phyloP scores from a whole-genome alignment of 1,140 invertebrate genomes.

The Brachionus paranguensis region DNA sequence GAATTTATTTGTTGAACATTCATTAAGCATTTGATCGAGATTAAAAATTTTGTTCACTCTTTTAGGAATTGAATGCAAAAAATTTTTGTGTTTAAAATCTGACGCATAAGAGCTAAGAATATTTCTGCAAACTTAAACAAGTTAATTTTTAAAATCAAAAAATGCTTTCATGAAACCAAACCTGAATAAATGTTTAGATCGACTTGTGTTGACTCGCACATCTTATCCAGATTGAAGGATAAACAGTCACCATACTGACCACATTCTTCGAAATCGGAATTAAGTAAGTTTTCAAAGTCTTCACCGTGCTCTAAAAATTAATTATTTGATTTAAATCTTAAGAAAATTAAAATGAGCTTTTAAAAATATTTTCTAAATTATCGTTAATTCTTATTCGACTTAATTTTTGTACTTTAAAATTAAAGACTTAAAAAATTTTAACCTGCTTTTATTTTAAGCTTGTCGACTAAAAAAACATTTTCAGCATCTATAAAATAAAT shows the following conservation, averaged over 20 bases:
- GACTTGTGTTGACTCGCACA: not conserved
- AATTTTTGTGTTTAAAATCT: not conserved
- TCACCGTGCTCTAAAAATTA: not conserved
- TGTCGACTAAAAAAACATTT: slow-evolving; percentile 8
- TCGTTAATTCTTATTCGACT: too few species aligned
- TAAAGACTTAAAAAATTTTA: not conserved
- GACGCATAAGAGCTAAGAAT: slow-evolving; percentile 21
- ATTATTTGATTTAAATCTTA: too few species aligned
- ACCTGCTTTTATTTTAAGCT: not conserved
- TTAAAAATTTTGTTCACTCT: not conserved
- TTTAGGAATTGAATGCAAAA: slow-evolving; percentile 26
- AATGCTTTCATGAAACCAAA: not conserved
- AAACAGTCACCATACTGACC: slow-evolving; percentile 13
- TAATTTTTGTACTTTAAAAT: not conserved
- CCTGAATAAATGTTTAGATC: slow-evolving; percentile 38
- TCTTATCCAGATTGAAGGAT: not conserved
- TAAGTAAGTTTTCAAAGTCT: not conserved
- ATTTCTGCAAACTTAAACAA: slow-evolving; percentile 2
- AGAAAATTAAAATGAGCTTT: too few species aligned
- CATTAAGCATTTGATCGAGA: not conserved
- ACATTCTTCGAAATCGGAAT: slow-evolving; percentile 4
- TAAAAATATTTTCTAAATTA: too few species aligned
- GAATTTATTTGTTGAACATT: not conserved
- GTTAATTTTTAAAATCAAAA: not conserved
- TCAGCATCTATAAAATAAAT: slow-evolving; percentile 33